Evolutionary conservation across 2,113 vertebrate genomes (phyloP), one percentile per base, ranked within the genome.

Genomic region (Elephas maximus): DNA sequence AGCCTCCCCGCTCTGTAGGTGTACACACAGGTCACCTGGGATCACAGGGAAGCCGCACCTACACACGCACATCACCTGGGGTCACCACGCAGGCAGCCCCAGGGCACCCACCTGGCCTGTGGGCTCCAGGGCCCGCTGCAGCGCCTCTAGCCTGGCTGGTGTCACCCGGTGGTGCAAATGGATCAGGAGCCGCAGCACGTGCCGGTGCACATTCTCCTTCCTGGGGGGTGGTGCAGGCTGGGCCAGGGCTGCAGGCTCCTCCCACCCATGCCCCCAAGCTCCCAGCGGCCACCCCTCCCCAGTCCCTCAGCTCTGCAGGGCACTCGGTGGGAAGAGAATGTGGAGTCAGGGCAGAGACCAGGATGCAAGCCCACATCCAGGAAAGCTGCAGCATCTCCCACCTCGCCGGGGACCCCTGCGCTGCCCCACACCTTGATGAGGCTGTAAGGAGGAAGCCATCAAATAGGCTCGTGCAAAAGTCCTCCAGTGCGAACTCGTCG

Each of bases 141-240:
- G 97, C 0, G 99, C 98, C 94, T 99, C 99, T 98, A 99, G 92
- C 83, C 98, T 99, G 18, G 99, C 96, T 0, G 99, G 99, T 0
- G 99, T 98, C 96, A 99, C 98, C 91, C 99, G 99, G 97, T 99
- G 99, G 94, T 99, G 99, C 20, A 99, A 99, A 95, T 99, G 99
- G 81, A 99, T 98, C 89, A 99, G 97, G 89, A 99, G 98, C 12
- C 99, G 99, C 4, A 99, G 99, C 4, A 98, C 97, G 6, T 99
- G 99, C 67, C 99, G 98, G 79, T 99, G 99, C 15, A 99, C 99
- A 0, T 99, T 99, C 98, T 99, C 99, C 98, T 99, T 99, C 97
- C 99, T 99, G 98, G 20, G 95, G 94, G 88, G 63, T 62, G 90
- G 60, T 33, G 80, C 45, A 0, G 8, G 2, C 5, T 57, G 53